phyloP scores from a whole-genome alignment of 2,113 vertebrate genomes.

The Sebastes schlegelii region DNA sequence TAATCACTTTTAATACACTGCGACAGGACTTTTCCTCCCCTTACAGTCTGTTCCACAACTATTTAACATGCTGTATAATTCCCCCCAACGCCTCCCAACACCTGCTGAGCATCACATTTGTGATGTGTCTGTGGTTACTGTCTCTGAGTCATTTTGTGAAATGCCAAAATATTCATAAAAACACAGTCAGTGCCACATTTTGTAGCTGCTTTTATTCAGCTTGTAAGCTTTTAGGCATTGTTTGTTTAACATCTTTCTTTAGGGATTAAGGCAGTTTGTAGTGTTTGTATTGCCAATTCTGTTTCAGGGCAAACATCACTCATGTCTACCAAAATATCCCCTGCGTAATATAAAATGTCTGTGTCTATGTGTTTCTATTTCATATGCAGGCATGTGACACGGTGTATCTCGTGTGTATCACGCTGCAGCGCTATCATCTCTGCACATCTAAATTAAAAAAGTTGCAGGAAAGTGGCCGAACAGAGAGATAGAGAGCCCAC shows the following conservation, averaged over 20 bases:
- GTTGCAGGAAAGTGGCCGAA: constrained; percentile 6
- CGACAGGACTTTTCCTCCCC: constrained; percentile 10
- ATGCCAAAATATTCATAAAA: constrained; percentile 24
- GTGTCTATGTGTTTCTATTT: neutral
- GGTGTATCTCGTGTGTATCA: neutral
- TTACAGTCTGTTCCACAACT: constrained; percentile 7
- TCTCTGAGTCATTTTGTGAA: constrained; percentile 31
- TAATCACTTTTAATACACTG: constrained; percentile 22
- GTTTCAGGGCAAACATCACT: constrained; percentile 10
- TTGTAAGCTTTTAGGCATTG: neutral
- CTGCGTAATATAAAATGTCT: neutral
- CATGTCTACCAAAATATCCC: neutral
- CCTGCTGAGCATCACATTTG: constrained; percentile 42
- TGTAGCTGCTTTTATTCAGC: constrained; percentile 21
- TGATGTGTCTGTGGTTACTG: neutral
- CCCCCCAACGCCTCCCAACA: neutral
- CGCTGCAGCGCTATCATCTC: constrained; percentile 16
- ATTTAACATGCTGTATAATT: constrained; percentile 23
- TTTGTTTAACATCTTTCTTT: neutral
- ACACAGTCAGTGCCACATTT: neutral
- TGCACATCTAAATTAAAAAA: constrained; percentile 49
- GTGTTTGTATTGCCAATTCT: constrained; percentile 17
- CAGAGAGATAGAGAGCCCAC: constrained; percentile 23
- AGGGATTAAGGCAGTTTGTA: constrained; percentile 9
- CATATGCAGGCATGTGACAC: neutral